These are phyloP conservation scores for Thamnophis elegans DNA, from an alignment of 2,797 vertebrate genomes.

Conservation along the genomic window DNA sequence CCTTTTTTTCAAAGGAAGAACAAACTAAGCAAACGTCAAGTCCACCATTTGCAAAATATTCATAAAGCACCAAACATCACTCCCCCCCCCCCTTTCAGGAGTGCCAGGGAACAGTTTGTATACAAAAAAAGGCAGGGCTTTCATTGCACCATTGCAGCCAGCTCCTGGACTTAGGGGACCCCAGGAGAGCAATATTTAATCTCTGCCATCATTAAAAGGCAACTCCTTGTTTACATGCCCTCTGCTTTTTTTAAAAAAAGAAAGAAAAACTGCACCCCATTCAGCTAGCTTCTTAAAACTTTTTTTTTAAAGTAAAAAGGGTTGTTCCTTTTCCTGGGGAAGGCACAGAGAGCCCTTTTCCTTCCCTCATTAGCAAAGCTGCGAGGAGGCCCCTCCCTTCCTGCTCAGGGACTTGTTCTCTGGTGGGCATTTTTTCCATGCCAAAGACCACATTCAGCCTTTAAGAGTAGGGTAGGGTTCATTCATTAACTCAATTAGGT, in stretches of 20 bases:
- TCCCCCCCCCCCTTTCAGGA: background rate
- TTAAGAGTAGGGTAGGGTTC: background rate
- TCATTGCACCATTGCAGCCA: background rate
- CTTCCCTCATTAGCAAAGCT: background rate
- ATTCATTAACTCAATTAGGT: background rate
- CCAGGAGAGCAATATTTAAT: background rate
- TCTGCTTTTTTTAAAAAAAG: accelerated
- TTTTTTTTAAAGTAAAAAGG: background rate
- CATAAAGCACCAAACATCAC: accelerated
- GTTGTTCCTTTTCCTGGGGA: background rate
- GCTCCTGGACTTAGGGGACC: background rate
- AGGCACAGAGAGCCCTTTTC: too few species aligned
- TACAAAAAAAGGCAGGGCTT: background rate
- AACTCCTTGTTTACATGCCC: background rate
- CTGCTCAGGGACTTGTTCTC: background rate
- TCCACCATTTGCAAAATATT: background rate
- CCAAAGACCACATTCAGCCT: background rate
- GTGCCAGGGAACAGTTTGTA: background rate
- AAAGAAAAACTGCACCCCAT: background rate
- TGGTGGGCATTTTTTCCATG: background rate
- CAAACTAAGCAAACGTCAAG: conserved; percentile 56
- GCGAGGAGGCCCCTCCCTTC: background rate
- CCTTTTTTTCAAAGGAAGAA: accelerated
- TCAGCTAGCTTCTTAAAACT: background rate
- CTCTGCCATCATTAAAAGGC: background rate